Conservation (phyloP, 2,113 vertebrate genomes). For the Theristicus caerulescens region DNA sequence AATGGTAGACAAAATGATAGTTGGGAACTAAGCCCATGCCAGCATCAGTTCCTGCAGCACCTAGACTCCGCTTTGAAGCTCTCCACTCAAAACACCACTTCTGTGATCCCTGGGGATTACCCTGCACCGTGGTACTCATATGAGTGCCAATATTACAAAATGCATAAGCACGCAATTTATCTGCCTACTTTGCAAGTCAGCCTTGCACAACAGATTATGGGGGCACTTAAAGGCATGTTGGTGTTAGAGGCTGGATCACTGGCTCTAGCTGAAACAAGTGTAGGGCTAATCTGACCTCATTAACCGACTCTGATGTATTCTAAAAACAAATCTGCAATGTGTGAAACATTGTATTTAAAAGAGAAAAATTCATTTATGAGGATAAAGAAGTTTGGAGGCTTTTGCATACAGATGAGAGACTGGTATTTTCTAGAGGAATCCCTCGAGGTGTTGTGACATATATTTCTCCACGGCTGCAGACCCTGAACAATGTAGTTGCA, state of each 20-base stretch:
- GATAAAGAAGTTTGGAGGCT: background rate
- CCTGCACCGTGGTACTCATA: background rate
- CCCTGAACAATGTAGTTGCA: accelerated
- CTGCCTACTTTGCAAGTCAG: background rate
- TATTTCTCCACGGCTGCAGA: background rate
- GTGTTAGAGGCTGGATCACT: background rate
- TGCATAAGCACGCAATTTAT: background rate
- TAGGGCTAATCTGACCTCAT: background rate
- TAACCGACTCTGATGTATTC: background rate
- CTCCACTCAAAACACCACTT: background rate
- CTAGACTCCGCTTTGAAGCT: slow-evolving; percentile 1
- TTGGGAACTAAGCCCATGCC: background rate
- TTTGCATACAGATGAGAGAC: background rate
- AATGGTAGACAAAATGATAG: background rate
- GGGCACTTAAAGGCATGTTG: background rate
- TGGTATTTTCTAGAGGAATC: background rate
- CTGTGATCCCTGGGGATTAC: slow-evolving; percentile 4
- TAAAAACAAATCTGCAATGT: background rate
- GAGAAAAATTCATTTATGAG: background rate
- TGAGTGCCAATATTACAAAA: background rate
- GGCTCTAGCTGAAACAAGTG: background rate
- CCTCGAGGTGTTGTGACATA: background rate
- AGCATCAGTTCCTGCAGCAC: background rate
- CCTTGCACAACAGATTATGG: background rate
- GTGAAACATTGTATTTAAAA: background rate